These are phyloP conservation scores for Myathropa florea DNA, from an alignment of 2,888 invertebrate genomes.

Conservation along the genomic window DNA sequence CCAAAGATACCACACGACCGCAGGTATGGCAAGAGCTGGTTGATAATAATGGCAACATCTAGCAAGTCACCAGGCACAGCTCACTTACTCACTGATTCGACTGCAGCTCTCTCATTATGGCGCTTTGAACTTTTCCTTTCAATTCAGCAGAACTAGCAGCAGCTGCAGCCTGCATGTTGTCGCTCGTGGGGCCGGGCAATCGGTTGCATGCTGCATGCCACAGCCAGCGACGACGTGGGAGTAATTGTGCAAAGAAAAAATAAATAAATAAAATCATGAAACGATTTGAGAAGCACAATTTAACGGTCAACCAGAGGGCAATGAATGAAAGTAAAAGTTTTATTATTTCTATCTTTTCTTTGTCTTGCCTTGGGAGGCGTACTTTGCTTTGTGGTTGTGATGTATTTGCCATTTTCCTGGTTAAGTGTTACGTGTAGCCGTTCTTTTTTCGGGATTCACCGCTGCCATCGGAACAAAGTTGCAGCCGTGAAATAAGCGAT, in stretches of 20 bases:
- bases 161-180: constrained; percentile 24
- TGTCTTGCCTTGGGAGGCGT: not conserved
- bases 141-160: constrained; percentile 27
- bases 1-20: constrained; percentile 7
- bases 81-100: constrained; percentile 32
- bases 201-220: constrained; percentile 51
- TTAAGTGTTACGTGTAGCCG: not conserved
- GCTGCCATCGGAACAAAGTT: no score
- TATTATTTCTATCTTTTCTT: constrained; percentile 3
- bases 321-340: constrained; percentile 61
- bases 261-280: constrained; percentile 40
- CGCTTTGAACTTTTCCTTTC: constrained; percentile 68
- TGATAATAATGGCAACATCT: constrained; percentile 59
- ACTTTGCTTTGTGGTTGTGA: not conserved
- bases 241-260: constrained; percentile 32
- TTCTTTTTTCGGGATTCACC: not conserved
- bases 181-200: not conserved
- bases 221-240: not conserved
- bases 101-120: constrained; percentile 34
- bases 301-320: constrained; percentile 45
- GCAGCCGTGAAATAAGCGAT: not conserved
- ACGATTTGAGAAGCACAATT: constrained; percentile 9
- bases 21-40: constrained; percentile 53
- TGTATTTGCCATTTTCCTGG: not conserved
- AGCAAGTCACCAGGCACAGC: constrained; percentile 6